Conservation (phyloP, 2,888 invertebrate species). For the Miltochrista miniata region DNA sequence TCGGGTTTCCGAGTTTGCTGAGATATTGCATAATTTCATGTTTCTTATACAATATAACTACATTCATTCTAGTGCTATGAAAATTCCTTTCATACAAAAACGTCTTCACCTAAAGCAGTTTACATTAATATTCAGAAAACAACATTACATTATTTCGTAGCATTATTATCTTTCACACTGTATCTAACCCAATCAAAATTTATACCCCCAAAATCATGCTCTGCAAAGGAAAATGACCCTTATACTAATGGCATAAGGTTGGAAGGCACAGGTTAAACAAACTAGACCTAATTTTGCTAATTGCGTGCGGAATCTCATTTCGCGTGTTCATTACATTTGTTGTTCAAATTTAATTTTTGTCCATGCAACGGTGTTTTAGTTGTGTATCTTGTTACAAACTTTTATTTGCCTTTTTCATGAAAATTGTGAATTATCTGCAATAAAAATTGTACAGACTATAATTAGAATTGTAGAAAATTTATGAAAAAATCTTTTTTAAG, state of each 20-base stretch:
- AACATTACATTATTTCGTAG: conserved; percentile 16
- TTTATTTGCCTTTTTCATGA: not conserved
- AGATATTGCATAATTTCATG: too few species aligned
- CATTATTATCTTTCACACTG: conserved; percentile 27
- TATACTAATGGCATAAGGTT: conserved; percentile 9
- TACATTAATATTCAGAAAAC: conserved; percentile 31
- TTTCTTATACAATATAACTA: not conserved
- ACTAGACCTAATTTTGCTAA: conserved; percentile 30
- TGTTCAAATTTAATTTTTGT: conserved; percentile 32
- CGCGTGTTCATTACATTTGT: conserved; percentile 34
- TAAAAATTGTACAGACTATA: too few species aligned
- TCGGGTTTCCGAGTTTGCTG: too few species aligned
- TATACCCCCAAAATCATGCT: conserved; percentile 12
- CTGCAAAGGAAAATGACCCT: conserved; percentile 6
- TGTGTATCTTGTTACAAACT: not conserved
- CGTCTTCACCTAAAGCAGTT: conserved; percentile 15
- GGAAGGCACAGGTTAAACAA: not conserved
- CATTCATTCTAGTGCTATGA: not conserved
- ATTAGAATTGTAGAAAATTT: too few species aligned
- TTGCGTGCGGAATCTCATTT: conserved; percentile 39
- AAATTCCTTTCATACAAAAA: conserved; percentile 3
- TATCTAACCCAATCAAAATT: conserved; percentile 37
- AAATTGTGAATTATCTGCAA: too few species aligned
- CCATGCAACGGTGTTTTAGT: not conserved
- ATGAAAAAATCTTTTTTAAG: too few species aligned